Base-by-base conservation (phyloP, 1,140 invertebrate genomes). In the Diplogasteroides magnus region DNA sequence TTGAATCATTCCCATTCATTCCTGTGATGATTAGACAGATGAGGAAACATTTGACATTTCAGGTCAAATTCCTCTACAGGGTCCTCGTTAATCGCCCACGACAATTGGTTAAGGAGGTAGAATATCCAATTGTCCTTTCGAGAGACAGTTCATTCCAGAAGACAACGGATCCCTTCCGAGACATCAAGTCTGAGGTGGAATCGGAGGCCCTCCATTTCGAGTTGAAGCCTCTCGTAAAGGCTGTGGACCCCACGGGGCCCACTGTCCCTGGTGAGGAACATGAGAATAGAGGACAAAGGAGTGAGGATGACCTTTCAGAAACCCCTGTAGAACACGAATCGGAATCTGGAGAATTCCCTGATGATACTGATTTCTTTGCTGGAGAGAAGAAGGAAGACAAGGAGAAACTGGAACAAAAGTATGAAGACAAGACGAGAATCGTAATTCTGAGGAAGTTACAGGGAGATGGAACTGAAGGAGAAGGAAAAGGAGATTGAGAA, bases 141-240 rank as follows among this genome's bases (percentile, higher is more conserved):
- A 48, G 6, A 6, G 37, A 48, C 19, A 11, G 37, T 19, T 48
- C 37, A 19, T 48, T 11, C 37, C 37, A 19, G 56, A 37, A 26
- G 48, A 71, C 29, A 19, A 11, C 37, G 6, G 31, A 71, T 19
- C 73, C 74, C 13, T 69, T 74, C 64, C 48, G 65, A 25, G 73
- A 74, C 31, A 27, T 23, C 25, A 61, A 31, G 31, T 73, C 73
- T 23, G 58, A 61, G 2, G 31, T 74, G 3, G 64, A 71, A 6
- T 74, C 73, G 15, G 73, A 74, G 27, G 55, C 62, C 28, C 60
- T 74, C 31, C 64, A 73, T 15, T 73, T 73, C 28, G 73, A 74
- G 31, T 23, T 74, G 61, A 62, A 63, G 32, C 67, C 68, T 23
- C 15, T 13, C 14, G 57, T 66, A 27, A 56, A 68, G 15, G 57